Base-by-base conservation (phyloP, 2,888 invertebrate genomes). In the Deroplatys truncata region DNA sequence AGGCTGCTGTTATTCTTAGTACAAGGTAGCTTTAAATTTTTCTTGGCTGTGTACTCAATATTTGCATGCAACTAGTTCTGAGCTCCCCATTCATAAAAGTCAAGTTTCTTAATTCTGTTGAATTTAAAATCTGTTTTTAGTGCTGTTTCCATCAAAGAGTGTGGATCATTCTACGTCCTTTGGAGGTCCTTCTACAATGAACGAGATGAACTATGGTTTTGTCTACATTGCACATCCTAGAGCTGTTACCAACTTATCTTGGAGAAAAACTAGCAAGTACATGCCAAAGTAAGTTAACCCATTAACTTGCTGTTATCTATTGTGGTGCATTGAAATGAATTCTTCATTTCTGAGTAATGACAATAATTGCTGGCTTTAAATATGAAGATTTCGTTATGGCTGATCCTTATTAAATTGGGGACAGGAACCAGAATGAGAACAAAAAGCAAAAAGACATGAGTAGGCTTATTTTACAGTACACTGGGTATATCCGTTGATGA, bases 211-310 rank as follows among this genome's bases (percentile, higher is more conserved):
- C 93, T 99, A 97, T 94, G 97, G 98, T 88, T 99, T 98, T 94
- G 98, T 98, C 49, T 98, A 98, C 92, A 97, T 99, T 90, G 98
- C 99, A 43, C 99, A 99, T 94, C 99, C 99, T 2, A 95, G 98
- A 89, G 98, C 99, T 85, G 98, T 99, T 86, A 99, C 98, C 25
- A 99, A 99, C 92, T 96, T 99, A 91, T 98, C 99, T 88, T 99
- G 99, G 99, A 95, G 99, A 91, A 98, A 98, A 93, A 99, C 99
- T 88, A 99, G 99, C 95, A 99, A 99, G 94, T 99, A 99, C 92
- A 99, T 99, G 99, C 99, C 99, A 88, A 98, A 98, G 98, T 98
- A 94, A 94, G 94, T 93, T 31, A 43, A 56, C 9, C 8, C 28
- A 20, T 49, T 29, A 28, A 13, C 13, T 84, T 84, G 25, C 43